Evolutionary conservation across 2,888 invertebrate species (phyloP).

Genomic region (Lasioglossum figueresi): DNA sequence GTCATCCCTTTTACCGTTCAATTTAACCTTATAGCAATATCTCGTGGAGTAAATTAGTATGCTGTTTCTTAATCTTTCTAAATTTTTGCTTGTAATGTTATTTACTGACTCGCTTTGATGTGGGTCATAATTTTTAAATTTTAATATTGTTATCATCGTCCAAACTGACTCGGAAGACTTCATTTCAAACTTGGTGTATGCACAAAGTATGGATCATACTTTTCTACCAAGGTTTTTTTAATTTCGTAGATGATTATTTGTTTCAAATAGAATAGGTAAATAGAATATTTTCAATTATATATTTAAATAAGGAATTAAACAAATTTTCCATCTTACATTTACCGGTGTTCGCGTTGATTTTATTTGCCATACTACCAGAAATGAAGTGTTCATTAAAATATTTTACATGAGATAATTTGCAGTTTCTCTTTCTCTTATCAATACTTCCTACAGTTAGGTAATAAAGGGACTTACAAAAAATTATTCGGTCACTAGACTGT

Average conservation of each 20-base stretch:
- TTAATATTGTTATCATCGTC: not conserved
- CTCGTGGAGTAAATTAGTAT: not conserved
- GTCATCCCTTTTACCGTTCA: slow-evolving; percentile 18
- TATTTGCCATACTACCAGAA: not conserved
- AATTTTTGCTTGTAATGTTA: not conserved
- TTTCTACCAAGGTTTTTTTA: not conserved
- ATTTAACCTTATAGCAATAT: not conserved
- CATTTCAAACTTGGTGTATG: not conserved
- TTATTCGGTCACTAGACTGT: not conserved
- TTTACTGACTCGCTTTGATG: not conserved
- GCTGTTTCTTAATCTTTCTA: not conserved
- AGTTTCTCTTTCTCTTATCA: not conserved
- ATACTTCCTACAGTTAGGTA: not conserved
- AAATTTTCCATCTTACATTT: not conserved
- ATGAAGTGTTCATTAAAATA: not conserved
- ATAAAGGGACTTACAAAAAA: not conserved
- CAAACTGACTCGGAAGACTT: not conserved
- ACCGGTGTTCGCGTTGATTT: too few species aligned
- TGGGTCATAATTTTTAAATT: not conserved
- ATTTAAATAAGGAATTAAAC: not conserved
- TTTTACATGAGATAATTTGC: not conserved
- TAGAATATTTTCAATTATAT: not conserved
- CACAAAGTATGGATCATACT: not conserved
- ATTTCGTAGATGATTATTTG: not conserved
- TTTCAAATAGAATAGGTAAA: too few species aligned